Evolutionary conservation across 37 sponge, comb jelly and placozoan genomes (phyloP).

Genomic region (Crambe crambe): DNA sequence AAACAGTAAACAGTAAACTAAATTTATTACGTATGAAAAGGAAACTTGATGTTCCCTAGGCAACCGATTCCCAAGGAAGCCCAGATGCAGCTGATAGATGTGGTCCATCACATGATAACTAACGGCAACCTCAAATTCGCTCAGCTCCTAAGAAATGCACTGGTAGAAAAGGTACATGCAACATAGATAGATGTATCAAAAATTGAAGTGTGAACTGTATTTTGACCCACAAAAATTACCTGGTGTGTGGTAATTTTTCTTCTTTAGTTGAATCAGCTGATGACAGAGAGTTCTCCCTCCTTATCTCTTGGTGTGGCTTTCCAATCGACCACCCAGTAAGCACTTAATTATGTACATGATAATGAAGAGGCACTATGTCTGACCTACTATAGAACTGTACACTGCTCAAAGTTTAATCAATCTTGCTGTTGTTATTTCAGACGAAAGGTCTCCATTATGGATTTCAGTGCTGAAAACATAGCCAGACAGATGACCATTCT

Average conservation of each 20-base stretch:
- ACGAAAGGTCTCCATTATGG: constrained; percentile 33
- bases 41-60: constrained; percentile 30
- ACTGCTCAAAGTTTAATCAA: neutral
- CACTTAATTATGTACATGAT: too few species aligned
- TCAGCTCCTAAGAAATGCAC: constrained; percentile 64
- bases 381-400: neutral
- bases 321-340: constrained; percentile 5
- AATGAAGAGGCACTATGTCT: neutral
- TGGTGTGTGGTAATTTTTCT: neutral
- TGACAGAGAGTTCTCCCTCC: neutral
- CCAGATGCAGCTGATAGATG: constrained; percentile 50
- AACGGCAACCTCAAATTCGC: constrained; percentile 79
- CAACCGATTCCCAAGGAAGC: constrained; percentile 40
- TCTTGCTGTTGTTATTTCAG: neutral
- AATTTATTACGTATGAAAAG: neutral
- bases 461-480: constrained; percentile 56
- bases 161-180: constrained; percentile 47
- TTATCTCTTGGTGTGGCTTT: constrained; percentile 14
- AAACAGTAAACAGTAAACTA: too few species aligned
- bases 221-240: neutral
- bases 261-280: constrained; percentile 19
- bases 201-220: neutral
- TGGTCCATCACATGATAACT: constrained; percentile 61
- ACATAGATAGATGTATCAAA: too few species aligned
- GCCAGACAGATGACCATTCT: constrained; percentile 87